Percentiles rank a stretch among this genome's conserved stretches.
Conservation (phyloP, 2,797 vertebrate species). For the Vultur gryphus region DNA sequence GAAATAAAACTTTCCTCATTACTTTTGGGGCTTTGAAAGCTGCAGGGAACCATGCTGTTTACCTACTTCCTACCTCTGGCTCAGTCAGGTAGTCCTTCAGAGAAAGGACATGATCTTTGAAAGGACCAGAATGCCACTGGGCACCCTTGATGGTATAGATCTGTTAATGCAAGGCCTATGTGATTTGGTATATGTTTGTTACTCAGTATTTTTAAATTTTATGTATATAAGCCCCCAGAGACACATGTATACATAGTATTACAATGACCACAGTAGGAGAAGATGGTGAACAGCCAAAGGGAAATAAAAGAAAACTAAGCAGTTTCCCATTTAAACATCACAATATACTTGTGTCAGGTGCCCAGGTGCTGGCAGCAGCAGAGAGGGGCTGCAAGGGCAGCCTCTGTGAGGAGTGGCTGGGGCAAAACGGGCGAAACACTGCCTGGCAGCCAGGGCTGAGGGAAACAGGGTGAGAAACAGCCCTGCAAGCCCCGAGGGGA, state of each 20-base stretch:
- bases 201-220: background rate
- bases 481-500: background rate
- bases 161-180: background rate
- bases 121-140: background rate
- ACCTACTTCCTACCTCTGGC: background rate
- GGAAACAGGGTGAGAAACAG: too few species aligned
- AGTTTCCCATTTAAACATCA: background rate
- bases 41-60: background rate
- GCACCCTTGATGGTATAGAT: too few species aligned
- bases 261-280: background rate
- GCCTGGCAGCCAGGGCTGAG: too few species aligned
- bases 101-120: background rate
- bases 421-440: too few species aligned
- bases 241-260: background rate
- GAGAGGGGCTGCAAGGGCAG: background rate
- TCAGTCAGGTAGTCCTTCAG: background rate
- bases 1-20: background rate
- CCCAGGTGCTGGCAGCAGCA: fast-evolving
- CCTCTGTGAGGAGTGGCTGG: too few species aligned
- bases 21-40: background rate
- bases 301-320: background rate
- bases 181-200: background rate
- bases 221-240: background rate
- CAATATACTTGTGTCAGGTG: fast-evolving
- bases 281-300: background rate